phyloP scores from a whole-genome alignment of 2,888 invertebrate species.

The Linnaemya tessellans region DNA sequence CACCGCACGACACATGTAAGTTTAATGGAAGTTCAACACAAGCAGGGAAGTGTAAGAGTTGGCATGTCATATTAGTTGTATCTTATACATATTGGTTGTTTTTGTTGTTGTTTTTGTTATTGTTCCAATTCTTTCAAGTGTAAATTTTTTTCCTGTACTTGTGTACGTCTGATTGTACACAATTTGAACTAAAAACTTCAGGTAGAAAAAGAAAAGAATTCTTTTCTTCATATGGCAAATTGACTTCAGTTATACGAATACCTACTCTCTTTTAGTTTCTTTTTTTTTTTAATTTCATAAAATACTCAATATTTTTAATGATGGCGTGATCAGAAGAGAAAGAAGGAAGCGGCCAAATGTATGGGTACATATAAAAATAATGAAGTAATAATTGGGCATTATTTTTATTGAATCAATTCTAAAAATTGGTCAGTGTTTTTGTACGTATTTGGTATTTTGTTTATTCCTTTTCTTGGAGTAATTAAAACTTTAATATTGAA shows the following conservation, averaged over 20 bases:
- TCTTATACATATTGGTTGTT: no score
- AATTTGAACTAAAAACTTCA: slow-evolving; percentile 10
- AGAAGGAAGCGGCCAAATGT: not conserved
- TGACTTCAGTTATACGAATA: slow-evolving; percentile 1
- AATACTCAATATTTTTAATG: not conserved
- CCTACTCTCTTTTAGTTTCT: not conserved
- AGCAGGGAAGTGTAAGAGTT: not conserved
- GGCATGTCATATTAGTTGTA: not conserved
- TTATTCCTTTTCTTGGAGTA: no score
- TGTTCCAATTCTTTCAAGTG: slow-evolving; percentile 53
- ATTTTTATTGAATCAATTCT: not conserved
- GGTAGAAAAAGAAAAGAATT: slow-evolving; percentile 44
- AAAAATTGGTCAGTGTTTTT: no score
- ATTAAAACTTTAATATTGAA: no score
- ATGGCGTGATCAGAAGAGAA: slow-evolving; percentile 10
- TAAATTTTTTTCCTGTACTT: slow-evolving; percentile 23
- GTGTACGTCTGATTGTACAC: not conserved
- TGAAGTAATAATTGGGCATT: not conserved
- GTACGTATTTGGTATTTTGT: no score
- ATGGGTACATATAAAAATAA: not conserved
- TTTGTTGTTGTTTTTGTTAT: slow-evolving; percentile 18
- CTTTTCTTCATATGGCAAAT: not conserved
- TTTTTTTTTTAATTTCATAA: not conserved
- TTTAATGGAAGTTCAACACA: not conserved
- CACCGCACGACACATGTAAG: slow-evolving; percentile 43